Evolutionary conservation across 2,888 invertebrate species (phyloP).

Genomic region (Allolobophora icterica): DNA sequence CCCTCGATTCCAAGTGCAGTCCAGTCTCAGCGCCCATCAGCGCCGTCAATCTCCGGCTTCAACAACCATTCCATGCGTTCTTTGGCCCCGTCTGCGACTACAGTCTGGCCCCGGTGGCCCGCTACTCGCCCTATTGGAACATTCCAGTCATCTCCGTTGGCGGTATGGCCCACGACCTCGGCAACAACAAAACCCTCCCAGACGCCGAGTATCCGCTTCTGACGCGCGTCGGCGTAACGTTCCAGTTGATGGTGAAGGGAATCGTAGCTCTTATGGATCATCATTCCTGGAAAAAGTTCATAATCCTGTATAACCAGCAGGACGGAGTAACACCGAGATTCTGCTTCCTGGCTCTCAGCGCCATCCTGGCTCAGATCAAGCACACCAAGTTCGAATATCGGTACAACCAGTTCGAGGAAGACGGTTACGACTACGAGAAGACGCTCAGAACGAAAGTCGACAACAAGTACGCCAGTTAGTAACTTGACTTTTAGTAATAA

Average conservation of each 20-base stretch:
- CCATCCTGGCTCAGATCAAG: constrained; percentile 69
- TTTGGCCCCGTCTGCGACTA: constrained; percentile 66
- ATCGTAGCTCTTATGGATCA: constrained; percentile 34
- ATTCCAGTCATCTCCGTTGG: constrained; percentile 80
- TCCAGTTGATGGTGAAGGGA: constrained; percentile 51
- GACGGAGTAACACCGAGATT: constrained; percentile 74
- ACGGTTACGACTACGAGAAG: constrained; percentile 41
- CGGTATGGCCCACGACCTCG: constrained; percentile 59
- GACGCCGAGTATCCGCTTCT: constrained; percentile 74
- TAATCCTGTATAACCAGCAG: constrained; percentile 66
- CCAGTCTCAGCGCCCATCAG: constrained; percentile 46
- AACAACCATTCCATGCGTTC: constrained; percentile 52
- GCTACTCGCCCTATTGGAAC: constrained; percentile 86
- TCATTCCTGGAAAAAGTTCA: constrained; percentile 72
- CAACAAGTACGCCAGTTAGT: constrained; percentile 53
- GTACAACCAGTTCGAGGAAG: constrained; percentile 28
- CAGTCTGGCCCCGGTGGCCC: constrained; percentile 85
- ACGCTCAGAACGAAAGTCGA: constrained; percentile 53
- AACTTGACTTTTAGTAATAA: background rate
- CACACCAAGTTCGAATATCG: background rate
- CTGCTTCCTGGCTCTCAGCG: constrained; percentile 78
- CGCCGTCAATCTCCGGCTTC: constrained; percentile 54
- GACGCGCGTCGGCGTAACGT: constrained; percentile 67
- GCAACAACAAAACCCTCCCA: constrained; percentile 54
- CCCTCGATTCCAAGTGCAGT: constrained; percentile 45